phyloP scores from a whole-genome alignment of 2,113 vertebrate species.

The Haemorhous mexicanus region DNA sequence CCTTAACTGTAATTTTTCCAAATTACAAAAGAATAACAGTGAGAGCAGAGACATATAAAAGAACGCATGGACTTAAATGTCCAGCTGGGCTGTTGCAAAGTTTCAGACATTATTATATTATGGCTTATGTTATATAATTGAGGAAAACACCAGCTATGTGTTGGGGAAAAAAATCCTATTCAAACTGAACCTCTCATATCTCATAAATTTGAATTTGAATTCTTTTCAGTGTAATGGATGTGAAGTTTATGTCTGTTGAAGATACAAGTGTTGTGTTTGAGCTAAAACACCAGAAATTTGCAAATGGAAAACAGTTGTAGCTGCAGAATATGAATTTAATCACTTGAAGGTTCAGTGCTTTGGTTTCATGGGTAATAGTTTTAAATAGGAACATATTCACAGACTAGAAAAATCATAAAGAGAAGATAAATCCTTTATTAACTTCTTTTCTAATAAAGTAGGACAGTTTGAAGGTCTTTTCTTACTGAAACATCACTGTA shows the following conservation, averaged over 20 bases:
- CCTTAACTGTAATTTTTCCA: neutral
- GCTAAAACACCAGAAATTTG: neutral
- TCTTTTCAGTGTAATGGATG: neutral
- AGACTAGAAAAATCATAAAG: neutral
- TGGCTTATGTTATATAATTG: neutral
- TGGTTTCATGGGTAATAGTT: neutral
- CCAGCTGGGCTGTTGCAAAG: neutral
- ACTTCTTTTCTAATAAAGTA: neutral
- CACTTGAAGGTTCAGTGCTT: neutral
- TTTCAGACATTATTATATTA: neutral
- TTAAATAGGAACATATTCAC: neutral
- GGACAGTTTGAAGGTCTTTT: neutral
- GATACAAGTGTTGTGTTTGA: neutral
- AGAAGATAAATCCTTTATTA: neutral
- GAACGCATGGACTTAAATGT: neutral
- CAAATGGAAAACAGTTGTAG: neutral
- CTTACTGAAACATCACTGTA: neutral
- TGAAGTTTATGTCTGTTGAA: neutral
- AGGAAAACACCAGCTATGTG: neutral
- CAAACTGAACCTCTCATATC: neutral
- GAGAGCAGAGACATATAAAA: neutral
- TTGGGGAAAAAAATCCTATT: neutral
- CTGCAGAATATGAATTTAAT: neutral
- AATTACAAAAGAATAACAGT: neutral
- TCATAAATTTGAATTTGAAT: neutral